phyloP scores from a whole-genome alignment of 2,797 vertebrate species.

The Xiphorhynchus erythropygius region DNA sequence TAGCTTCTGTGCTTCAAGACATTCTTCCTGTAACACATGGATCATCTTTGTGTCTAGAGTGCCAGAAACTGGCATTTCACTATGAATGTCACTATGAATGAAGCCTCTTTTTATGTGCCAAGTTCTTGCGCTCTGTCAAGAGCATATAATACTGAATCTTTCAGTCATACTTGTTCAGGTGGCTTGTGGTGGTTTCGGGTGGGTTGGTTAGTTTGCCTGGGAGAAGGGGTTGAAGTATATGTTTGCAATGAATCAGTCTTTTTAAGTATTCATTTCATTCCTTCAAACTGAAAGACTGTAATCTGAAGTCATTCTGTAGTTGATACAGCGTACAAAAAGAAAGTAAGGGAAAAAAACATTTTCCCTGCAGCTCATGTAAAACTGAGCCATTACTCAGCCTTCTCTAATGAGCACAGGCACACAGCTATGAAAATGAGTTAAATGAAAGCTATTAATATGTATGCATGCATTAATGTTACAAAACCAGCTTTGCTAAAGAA shows the following conservation, averaged over 20 bases:
- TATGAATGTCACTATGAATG: neutral
- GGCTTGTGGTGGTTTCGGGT: neutral
- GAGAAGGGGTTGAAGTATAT: neutral
- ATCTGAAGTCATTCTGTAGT: neutral
- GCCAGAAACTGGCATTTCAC: neutral
- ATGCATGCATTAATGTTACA: constrained; percentile 23
- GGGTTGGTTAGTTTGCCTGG: neutral
- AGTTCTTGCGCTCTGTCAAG: neutral
- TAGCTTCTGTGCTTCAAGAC: neutral
- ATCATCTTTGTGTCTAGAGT: neutral
- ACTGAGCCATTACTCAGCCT: constrained; percentile 25
- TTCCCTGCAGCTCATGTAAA: neutral
- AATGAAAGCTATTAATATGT: constrained; percentile 35
- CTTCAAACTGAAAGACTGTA: neutral
- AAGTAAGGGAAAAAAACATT: neutral
- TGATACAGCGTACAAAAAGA: neutral
- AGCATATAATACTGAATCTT: neutral
- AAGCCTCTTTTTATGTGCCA: neutral
- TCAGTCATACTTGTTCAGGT: neutral
- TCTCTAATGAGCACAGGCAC: neutral
- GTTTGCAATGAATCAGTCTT: neutral
- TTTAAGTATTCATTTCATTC: neutral
- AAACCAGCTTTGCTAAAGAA: constrained; percentile 17
- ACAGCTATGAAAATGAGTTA: constrained; percentile 9
- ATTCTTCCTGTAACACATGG: neutral